A percentile compares a stretch with the other conserved stretches of the same genome.
Conservation (phyloP, 2,113 vertebrate species). For the Cardinalis cardinalis region DNA sequence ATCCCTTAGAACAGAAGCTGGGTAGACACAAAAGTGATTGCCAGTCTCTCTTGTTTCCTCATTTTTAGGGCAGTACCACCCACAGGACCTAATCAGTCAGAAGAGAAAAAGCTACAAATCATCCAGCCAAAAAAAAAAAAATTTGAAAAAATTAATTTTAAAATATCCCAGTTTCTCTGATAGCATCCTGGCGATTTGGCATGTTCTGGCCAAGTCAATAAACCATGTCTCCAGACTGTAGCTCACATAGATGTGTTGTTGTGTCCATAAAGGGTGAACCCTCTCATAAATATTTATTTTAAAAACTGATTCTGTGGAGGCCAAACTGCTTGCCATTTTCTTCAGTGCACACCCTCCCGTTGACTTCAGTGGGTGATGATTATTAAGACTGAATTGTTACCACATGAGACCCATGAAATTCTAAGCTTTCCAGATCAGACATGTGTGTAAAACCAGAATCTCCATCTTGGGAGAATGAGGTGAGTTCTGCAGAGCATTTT, state of each 20-base stretch:
- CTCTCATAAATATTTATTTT: neutral
- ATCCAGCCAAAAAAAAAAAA: neutral
- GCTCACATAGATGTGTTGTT: neutral
- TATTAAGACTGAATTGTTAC: slow-evolving; percentile 14
- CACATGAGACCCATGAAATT: neutral
- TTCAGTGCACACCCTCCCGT: neutral
- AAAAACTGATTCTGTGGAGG: neutral
- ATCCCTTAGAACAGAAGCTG: neutral
- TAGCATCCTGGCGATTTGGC: neutral
- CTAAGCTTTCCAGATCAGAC: slow-evolving; percentile 22
- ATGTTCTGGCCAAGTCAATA: neutral
- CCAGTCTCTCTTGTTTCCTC: neutral
- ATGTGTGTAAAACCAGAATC: slow-evolving; percentile 19
- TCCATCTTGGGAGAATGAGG: slow-evolving; percentile 16
- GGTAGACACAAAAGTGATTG: neutral
- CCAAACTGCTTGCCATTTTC: neutral
- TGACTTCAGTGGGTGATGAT: neutral
- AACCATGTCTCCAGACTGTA: neutral
- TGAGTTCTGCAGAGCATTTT: slow-evolving; percentile 15
- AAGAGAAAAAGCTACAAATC: neutral
- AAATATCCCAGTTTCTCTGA: neutral
- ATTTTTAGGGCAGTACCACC: neutral
- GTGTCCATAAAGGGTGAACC: neutral
- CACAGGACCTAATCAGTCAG: neutral
- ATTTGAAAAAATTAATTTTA: neutral